phyloP scores from a whole-genome alignment of 2,888 invertebrate genomes.

The Kuschelorhynchus macadamiae region DNA sequence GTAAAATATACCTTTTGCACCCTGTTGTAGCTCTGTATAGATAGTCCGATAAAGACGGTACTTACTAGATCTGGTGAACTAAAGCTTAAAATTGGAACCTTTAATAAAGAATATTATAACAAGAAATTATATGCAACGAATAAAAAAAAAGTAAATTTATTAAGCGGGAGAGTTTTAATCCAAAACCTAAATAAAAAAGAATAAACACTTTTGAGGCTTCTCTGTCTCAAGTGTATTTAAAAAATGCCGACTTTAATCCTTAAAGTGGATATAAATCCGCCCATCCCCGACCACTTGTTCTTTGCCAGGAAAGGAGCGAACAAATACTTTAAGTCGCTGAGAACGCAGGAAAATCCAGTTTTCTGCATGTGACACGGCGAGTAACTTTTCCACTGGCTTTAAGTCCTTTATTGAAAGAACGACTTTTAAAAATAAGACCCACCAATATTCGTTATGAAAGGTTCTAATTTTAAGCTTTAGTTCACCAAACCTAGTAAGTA shows the following conservation, averaged over 20 bases:
- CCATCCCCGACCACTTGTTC: conserved; percentile 54
- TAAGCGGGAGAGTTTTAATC: too few relatives aligned
- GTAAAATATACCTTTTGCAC: too few relatives aligned
- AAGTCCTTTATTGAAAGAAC: conserved; percentile 29
- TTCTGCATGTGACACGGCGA: conserved; percentile 45
- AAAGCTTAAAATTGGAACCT: too few relatives aligned
- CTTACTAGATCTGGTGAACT: too few relatives aligned
- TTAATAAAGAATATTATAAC: too few relatives aligned
- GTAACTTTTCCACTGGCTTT: conserved; percentile 41
- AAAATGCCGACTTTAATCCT: conserved; percentile 63
- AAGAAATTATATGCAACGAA: too few relatives aligned
- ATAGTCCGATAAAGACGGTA: too few relatives aligned
- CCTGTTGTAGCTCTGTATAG: too few relatives aligned
- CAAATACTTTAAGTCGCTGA: conserved; percentile 41
- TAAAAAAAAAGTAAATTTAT: too few relatives aligned
- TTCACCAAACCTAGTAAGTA: too few relatives aligned
- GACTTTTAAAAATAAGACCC: conserved; percentile 24
- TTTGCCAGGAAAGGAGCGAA: conserved; percentile 33
- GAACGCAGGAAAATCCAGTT: conserved; percentile 32
- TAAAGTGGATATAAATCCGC: conserved; percentile 67
- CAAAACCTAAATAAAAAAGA: background rate
- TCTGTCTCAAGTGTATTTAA: conserved; percentile 38
- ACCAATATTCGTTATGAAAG: too few relatives aligned
- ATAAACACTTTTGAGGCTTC: conserved; percentile 4
- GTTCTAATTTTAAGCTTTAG: too few relatives aligned